Evolutionary conservation across 2,888 invertebrate species (phyloP).

Genomic region (Noctua janthe): DNA sequence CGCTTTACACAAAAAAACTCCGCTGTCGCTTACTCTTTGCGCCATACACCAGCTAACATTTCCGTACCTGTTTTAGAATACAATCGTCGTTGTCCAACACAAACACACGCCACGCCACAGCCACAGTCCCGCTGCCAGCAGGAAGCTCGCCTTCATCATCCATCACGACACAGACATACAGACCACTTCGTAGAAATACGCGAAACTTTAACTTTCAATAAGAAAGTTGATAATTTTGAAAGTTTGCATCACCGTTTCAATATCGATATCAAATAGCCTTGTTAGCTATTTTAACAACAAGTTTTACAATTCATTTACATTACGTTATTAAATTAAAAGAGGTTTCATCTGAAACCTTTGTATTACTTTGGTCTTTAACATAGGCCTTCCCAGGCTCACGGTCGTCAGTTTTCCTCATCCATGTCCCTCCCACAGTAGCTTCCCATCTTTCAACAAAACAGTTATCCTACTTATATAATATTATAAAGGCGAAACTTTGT

Average conservation of each 20-base stretch:
- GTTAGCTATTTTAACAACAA: background rate
- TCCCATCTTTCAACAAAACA: no score
- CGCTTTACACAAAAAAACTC: background rate
- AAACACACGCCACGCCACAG: conserved; percentile 52
- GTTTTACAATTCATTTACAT: background rate
- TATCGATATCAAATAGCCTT: background rate
- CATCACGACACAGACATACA: conserved; percentile 25
- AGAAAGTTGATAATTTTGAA: conserved; percentile 4
- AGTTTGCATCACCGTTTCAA: background rate
- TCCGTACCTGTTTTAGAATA: conserved; percentile 59
- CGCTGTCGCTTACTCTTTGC: background rate
- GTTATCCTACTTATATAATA: no score
- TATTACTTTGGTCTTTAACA: background rate
- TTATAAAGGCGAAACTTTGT: no score
- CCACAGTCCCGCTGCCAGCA: conserved; percentile 49
- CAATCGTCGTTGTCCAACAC: conserved; percentile 45
- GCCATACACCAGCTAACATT: conserved; percentile 34
- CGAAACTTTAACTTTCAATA: conserved; percentile 2
- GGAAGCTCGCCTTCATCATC: conserved; percentile 58
- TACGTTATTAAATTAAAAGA: no score
- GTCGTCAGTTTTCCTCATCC: background rate
- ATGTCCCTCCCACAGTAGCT: background rate
- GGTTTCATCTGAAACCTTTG: background rate
- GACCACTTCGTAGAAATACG: conserved; percentile 4
- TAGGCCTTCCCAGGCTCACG: background rate